phyloP scores from a whole-genome alignment of 1,140 invertebrate genomes.

The Ganaspis sp. region DNA sequence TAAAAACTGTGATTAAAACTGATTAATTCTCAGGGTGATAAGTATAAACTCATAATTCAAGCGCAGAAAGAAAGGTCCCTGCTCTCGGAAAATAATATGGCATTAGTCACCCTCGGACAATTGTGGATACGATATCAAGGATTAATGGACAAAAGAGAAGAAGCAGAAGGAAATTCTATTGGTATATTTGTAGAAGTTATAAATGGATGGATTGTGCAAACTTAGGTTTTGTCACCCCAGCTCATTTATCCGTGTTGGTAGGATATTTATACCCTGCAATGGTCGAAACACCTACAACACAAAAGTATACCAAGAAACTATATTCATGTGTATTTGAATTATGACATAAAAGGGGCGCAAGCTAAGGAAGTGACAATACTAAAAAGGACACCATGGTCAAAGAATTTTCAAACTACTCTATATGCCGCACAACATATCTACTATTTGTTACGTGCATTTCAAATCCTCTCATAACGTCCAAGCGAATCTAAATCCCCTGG shows the following conservation, averaged over 20 bases:
- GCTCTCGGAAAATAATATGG: neutral
- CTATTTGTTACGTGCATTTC: neutral
- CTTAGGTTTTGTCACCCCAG: conserved; percentile 16
- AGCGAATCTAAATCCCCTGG: neutral
- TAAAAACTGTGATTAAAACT: neutral
- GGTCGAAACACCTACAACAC: neutral
- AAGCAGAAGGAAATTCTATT: neutral
- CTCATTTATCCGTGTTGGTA: neutral
- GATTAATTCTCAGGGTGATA: neutral
- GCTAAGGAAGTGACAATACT: neutral
- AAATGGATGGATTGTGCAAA: conserved; percentile 8
- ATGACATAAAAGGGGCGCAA: neutral
- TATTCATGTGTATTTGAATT: neutral
- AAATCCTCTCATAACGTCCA: neutral
- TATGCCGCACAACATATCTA: neutral
- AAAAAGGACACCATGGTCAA: neutral
- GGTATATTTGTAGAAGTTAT: neutral
- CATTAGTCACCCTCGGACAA: neutral
- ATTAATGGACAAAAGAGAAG: conserved; percentile 11
- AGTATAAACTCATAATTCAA: neutral
- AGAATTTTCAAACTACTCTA: neutral
- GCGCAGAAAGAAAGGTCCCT: neutral
- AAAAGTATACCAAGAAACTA: neutral
- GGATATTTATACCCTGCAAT: neutral
- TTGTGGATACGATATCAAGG: conserved; percentile 12